phyloP scores from a whole-genome alignment of 2,888 invertebrate genomes.

The Lepas anatifera region DNA sequence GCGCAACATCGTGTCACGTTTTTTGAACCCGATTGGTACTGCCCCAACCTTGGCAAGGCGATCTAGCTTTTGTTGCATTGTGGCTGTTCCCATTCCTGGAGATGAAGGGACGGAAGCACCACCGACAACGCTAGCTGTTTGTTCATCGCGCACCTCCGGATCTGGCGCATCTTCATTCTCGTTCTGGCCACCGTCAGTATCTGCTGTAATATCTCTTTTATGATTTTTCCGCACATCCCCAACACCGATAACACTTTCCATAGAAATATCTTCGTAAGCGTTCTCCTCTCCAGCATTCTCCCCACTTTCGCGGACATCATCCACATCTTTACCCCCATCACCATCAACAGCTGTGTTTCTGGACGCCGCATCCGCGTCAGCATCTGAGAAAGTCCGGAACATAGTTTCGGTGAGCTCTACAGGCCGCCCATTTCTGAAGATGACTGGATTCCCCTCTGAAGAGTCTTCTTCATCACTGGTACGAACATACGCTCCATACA shows the following conservation, averaged over 20 bases:
- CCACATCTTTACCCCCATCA: neutral
- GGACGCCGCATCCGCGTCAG: neutral
- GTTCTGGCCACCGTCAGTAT: too few species aligned
- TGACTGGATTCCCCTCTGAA: constrained; percentile 19
- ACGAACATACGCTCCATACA: constrained; percentile 24
- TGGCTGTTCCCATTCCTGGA: neutral
- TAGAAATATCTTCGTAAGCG: constrained; percentile 16
- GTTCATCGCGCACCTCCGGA: too few species aligned
- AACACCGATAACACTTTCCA: too few species aligned
- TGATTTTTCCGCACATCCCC: too few species aligned
- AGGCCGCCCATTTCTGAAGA: constrained; percentile 24
- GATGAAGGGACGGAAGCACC: too few species aligned
- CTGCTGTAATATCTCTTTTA: too few species aligned
- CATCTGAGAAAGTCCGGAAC: constrained; percentile 18
- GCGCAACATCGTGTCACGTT: constrained; percentile 26
- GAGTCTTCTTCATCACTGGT: constrained; percentile 10
- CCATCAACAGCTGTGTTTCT: neutral
- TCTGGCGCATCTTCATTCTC: too few species aligned
- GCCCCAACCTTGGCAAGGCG: constrained; percentile 20
- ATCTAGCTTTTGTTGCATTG: constrained; percentile 17
- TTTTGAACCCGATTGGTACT: constrained; percentile 22
- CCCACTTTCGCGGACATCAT: neutral
- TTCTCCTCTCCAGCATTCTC: neutral
- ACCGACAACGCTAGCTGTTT: too few species aligned
- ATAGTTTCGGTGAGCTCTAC: constrained; percentile 23